Evolutionary conservation across 2,888 invertebrate genomes (phyloP).

Genomic region (Tipula helvola): DNA sequence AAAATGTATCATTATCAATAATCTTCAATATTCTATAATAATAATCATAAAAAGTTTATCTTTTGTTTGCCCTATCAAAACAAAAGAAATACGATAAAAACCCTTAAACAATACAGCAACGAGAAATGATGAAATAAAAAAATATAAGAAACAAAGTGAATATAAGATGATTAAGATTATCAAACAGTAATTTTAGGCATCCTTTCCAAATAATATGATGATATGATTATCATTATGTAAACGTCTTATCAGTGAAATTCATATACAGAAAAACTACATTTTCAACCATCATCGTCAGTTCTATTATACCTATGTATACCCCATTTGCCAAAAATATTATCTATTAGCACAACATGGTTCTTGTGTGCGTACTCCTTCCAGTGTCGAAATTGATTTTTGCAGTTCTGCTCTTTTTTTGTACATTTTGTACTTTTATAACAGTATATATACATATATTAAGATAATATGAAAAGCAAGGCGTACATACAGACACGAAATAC

Average conservation of each 20-base stretch:
- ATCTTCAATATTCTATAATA: not conserved
- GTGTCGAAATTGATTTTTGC: not conserved
- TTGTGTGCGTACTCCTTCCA: not conserved
- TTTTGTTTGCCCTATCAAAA: not conserved
- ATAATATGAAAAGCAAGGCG: not conserved
- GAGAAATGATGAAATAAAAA: not conserved
- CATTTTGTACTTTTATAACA: not conserved
- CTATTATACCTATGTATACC: not conserved
- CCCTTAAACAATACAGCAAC: not conserved
- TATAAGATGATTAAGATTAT: not conserved
- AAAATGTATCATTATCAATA: not conserved
- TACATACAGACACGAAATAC: not conserved
- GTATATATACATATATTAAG: not conserved
- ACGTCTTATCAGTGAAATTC: not conserved
- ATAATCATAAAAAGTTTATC: not conserved
- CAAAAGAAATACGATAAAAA: not conserved
- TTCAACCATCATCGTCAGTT: not conserved
- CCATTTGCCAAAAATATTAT: not conserved
- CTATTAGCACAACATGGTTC: not conserved
- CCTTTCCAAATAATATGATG: not conserved
- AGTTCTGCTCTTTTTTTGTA: not conserved
- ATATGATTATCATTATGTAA: not conserved
- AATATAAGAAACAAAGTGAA: not conserved
- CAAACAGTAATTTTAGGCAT: not conserved
- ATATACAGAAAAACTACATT: not conserved